These are phyloP conservation scores for Mastacembelus armatus DNA, from an alignment of 2,797 vertebrate genomes.

Conservation along the genomic window DNA sequence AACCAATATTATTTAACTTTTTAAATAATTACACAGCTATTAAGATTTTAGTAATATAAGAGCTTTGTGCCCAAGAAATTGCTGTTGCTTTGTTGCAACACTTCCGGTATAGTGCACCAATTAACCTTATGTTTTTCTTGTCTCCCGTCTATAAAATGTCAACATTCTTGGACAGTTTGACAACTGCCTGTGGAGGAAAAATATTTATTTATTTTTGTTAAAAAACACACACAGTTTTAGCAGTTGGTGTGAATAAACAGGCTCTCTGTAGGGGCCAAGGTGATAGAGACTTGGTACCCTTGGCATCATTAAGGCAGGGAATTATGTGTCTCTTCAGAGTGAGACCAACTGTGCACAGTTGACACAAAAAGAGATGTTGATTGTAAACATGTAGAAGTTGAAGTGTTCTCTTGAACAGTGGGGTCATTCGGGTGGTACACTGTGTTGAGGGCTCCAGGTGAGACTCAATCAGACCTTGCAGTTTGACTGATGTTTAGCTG, in stretches of 20 bases:
- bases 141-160: slow-evolving; percentile 21
- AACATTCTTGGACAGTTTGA: slow-evolving; percentile 37
- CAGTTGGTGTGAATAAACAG: slow-evolving; percentile 21
- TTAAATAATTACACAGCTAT: no score
- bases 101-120: not conserved
- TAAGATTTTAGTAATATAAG: not conserved
- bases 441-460: slow-evolving; percentile 51
- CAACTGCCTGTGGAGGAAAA: slow-evolving; percentile 32
- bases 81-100: not conserved
- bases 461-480: slow-evolving; percentile 62
- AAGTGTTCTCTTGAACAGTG: slow-evolving; percentile 41
- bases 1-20: no score
- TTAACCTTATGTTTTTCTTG: slow-evolving; percentile 16
- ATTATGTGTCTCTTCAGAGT: slow-evolving; percentile 28
- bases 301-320: slow-evolving; percentile 44
- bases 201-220: slow-evolving; percentile 26
- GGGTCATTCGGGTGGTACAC: slow-evolving; percentile 46
- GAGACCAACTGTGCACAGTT: slow-evolving; percentile 24
- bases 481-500: slow-evolving; percentile 65
- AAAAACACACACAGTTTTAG: slow-evolving; percentile 28
- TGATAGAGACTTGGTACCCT: slow-evolving; percentile 23
- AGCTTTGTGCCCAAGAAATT: not conserved
- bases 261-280: not conserved
- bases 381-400: slow-evolving; percentile 43
- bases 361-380: slow-evolving; percentile 38